These are phyloP conservation scores for Polyommatus iphigenia DNA, from an alignment of 2,888 invertebrate species.

Conservation along the genomic window DNA sequence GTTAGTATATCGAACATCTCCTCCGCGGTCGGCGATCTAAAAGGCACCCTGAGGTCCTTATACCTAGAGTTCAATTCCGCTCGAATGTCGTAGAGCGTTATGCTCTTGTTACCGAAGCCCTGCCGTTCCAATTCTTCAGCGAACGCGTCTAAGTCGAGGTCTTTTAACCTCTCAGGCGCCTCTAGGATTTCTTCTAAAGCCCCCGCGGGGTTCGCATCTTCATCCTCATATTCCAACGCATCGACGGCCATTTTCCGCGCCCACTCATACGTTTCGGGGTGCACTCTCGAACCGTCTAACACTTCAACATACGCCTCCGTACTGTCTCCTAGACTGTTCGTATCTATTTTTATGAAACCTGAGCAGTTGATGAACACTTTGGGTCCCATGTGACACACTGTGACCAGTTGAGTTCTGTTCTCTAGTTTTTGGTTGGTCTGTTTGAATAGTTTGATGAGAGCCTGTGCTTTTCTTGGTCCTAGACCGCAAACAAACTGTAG, in stretches of 20 bases:
- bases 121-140: conserved; percentile 97
- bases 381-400: conserved; percentile 97
- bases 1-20: conserved; percentile 97
- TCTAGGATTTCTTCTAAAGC: conserved; percentile 98
- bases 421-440: conserved; percentile 95
- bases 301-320: conserved; percentile 98
- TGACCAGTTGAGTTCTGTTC: conserved; percentile 97
- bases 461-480: conserved; percentile 96
- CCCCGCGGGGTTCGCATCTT: conserved; percentile 97
- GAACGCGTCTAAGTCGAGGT: conserved; percentile 98
- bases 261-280: conserved; percentile 99
- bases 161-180: conserved; percentile 95
- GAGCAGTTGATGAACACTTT: conserved; percentile 99
- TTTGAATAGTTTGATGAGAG: conserved; percentile 91
- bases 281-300: conserved; percentile 97
- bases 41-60: conserved; percentile 91
- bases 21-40: conserved; percentile 89
- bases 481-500: conserved; percentile 98
- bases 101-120: conserved; percentile 93
- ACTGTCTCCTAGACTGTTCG: conserved; percentile 95
- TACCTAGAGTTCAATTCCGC: conserved; percentile 96
- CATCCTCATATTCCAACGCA: conserved; percentile 98
- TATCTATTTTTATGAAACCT: conserved; percentile 99
- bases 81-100: conserved; percentile 97
- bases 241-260: conserved; percentile 99